Percentiles rank a stretch among this genome's conserved stretches.
Evolutionary conservation across 2,797 vertebrate genomes (phyloP).

Genomic region (Schizopygopsis pylzovi): DNA sequence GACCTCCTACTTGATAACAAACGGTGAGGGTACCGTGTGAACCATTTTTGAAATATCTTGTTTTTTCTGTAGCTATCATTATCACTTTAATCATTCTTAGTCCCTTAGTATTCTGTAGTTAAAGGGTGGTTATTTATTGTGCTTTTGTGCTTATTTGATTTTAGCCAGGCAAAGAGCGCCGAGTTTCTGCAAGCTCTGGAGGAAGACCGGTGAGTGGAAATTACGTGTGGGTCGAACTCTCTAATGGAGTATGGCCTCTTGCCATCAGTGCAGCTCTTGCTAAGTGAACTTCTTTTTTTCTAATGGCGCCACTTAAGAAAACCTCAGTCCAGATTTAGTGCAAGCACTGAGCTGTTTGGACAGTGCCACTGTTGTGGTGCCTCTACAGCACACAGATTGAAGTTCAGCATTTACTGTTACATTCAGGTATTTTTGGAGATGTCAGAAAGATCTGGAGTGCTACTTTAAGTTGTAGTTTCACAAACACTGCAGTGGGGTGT

Average conservation of each 20-base stretch:
- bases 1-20: conserved; percentile 86
- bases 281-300: conserved; percentile 27
- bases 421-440: conserved; percentile 7
- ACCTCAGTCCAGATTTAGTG: conserved; percentile 1
- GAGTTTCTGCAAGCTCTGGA: conserved; percentile 91
- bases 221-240: conserved; percentile 18
- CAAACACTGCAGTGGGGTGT: not conserved
- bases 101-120: not conserved
- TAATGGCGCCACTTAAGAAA: conserved; percentile 39
- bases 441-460: not conserved
- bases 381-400: not conserved
- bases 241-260: conserved; percentile 25
- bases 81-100: not conserved
- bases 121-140: not conserved
- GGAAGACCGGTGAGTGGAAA: conserved; percentile 86
- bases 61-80: not conserved
- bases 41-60: not conserved
- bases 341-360: not conserved
- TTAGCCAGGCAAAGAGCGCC: conserved; percentile 88
- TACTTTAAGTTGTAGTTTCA: not conserved
- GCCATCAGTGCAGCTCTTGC: conserved; percentile 3
- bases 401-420: not conserved
- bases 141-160: conserved; percentile 30
- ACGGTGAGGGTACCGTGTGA: conserved; percentile 71
- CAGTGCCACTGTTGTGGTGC: not conserved